These are phyloP conservation scores for Erythrolamprus reginae DNA, from an alignment of 2,113 vertebrate genomes.

Conservation along the genomic window DNA sequence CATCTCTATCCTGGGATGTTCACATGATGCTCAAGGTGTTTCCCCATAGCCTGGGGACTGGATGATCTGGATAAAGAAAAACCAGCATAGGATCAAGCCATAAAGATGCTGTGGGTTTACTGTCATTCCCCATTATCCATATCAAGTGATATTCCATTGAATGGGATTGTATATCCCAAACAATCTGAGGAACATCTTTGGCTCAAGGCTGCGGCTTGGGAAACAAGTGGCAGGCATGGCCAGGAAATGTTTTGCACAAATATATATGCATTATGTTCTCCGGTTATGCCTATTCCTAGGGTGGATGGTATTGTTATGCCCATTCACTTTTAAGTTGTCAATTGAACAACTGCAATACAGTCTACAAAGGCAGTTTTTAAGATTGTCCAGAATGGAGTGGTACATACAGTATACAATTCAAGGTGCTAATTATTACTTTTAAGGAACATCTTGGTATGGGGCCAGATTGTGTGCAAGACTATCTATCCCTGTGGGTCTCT, in stretches of 20 bases:
- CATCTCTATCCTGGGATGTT: not conserved
- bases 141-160: not conserved
- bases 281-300: not conserved
- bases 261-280: not conserved
- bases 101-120: not conserved
- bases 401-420: not conserved
- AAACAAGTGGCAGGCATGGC: not conserved
- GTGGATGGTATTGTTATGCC: not conserved
- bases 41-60: not conserved
- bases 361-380: not conserved
- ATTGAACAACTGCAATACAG: not conserved
- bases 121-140: not conserved
- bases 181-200: not conserved
- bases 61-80: not conserved
- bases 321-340: not conserved
- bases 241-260: not conserved
- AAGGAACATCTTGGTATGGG: not conserved
- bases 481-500: not conserved
- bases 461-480: not conserved
- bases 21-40: not conserved
- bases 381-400: not conserved
- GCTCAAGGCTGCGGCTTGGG: not conserved
- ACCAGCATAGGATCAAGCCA: not conserved
- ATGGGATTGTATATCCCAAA: not conserved
- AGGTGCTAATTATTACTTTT: not conserved